Percentiles rank a stretch among this genome's conserved stretches.
Evolutionary conservation across 1,140 invertebrate genomes (phyloP).

Genomic region (Bombus soroeensis): DNA sequence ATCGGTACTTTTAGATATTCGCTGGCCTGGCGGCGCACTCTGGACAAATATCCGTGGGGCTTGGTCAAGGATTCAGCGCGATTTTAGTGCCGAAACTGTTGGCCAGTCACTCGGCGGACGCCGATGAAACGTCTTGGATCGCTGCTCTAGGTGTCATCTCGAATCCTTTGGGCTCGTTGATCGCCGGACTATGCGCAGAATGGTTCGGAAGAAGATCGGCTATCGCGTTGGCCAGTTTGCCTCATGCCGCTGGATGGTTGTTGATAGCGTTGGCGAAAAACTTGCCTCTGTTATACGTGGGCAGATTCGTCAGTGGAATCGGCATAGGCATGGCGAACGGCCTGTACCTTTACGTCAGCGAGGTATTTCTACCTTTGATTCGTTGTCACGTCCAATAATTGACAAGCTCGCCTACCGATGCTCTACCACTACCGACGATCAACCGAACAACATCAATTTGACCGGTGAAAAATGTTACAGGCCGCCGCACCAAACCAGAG

Average conservation of each 20-base stretch:
- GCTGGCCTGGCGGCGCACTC: conserved; percentile 88
- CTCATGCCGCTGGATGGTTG: conserved; percentile 90
- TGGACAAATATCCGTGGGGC: conserved; percentile 89
- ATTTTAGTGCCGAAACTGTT: conserved; percentile 87
- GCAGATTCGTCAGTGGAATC: conserved; percentile 89
- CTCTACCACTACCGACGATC: too few relatives aligned
- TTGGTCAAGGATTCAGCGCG: conserved; percentile 89
- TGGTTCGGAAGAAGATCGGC: conserved; percentile 88
- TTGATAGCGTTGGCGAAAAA: conserved; percentile 86
- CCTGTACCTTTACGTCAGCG: conserved; percentile 78
- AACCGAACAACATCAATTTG: too few relatives aligned
- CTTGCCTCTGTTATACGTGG: conserved; percentile 85
- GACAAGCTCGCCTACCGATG: too few relatives aligned
- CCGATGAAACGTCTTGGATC: conserved; percentile 87
- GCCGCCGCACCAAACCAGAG: conserved; percentile 77
- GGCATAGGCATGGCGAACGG: conserved; percentile 85
- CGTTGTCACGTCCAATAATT: too few relatives aligned
- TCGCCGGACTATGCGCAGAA: conserved; percentile 87
- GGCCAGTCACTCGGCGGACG: conserved; percentile 82
- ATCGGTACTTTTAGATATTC: conserved; percentile 81
- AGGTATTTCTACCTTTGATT: conserved; percentile 59
- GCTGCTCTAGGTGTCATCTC: conserved; percentile 89
- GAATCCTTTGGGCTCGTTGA: conserved; percentile 87
- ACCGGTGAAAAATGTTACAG: conserved; percentile 36
- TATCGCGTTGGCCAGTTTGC: conserved; percentile 88